Evolutionary conservation across 2,113 vertebrate genomes (phyloP).

Genomic region (Vulpes vulpes): DNA sequence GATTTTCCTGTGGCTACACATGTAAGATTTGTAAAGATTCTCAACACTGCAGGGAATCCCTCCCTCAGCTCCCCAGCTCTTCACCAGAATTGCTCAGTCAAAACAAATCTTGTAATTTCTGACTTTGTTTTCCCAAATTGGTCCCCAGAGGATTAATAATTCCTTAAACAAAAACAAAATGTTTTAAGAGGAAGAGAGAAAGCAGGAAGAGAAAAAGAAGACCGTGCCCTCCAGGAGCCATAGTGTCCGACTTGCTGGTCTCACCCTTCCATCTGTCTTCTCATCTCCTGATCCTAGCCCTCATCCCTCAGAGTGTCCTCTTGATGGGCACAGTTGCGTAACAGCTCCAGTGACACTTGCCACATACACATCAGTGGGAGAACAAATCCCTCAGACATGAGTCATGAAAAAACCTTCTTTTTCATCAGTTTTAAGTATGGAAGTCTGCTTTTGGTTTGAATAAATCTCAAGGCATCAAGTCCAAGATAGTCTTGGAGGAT

Average conservation of each 20-base stretch:
- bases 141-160: constrained; percentile 26
- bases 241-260: neutral
- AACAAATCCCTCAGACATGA: neutral
- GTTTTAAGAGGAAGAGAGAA: constrained; percentile 13
- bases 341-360: neutral
- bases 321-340: neutral
- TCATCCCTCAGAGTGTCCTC: neutral
- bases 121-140: constrained; percentile 36
- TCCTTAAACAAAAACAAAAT: constrained; percentile 7
- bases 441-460: neutral
- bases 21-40: neutral
- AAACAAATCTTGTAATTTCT: neutral
- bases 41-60: neutral
- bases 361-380: neutral
- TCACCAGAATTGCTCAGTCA: neutral
- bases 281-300: neutral
- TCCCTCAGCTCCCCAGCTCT: neutral
- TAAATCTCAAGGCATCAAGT: neutral
- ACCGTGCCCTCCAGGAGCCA: neutral
- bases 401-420: neutral
- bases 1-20: neutral
- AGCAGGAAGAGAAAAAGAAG: neutral
- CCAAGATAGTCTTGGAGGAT: neutral
- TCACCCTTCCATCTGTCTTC: neutral
- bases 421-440: neutral